Conservation (phyloP, 2,888 invertebrate genomes). For the Ornithoptera priamus region DNA sequence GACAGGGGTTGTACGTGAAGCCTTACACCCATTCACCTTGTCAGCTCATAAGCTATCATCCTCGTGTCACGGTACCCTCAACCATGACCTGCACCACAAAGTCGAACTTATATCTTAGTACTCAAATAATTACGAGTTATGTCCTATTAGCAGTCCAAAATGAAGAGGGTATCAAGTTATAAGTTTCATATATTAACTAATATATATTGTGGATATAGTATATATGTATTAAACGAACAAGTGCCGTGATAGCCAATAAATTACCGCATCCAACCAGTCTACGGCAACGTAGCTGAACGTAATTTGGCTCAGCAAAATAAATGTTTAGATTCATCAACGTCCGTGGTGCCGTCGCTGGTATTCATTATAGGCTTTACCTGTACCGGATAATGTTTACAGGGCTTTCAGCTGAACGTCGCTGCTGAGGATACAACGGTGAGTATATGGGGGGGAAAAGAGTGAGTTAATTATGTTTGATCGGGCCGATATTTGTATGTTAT, state of each 20-base stretch:
- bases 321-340: slow-evolving; percentile 26
- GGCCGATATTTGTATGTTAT: too few species aligned
- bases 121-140: too few species aligned
- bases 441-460: background rate
- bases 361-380: slow-evolving; percentile 28
- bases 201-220: background rate
- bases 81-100: too few species aligned
- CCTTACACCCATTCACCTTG: too few species aligned
- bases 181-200: background rate
- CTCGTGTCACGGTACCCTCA: too few species aligned
- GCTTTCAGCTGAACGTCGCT: background rate
- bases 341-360: slow-evolving; percentile 6
- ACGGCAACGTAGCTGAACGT: slow-evolving; percentile 13
- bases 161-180: background rate
- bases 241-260: slow-evolving; percentile 6
- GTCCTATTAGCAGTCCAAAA: too few species aligned
- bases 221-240: background rate
- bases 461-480: too few species aligned
- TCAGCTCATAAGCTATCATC: too few species aligned
- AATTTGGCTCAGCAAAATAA: slow-evolving; percentile 25
- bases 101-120: too few species aligned
- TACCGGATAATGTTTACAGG: background rate
- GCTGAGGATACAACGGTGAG: background rate
- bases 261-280: slow-evolving; percentile 19
- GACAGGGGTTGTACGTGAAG: too few species aligned